A percentile compares a stretch with the other conserved stretches of the same genome.
Conservation (phyloP, 2,888 invertebrate species). For the Odontothrips loti region DNA sequence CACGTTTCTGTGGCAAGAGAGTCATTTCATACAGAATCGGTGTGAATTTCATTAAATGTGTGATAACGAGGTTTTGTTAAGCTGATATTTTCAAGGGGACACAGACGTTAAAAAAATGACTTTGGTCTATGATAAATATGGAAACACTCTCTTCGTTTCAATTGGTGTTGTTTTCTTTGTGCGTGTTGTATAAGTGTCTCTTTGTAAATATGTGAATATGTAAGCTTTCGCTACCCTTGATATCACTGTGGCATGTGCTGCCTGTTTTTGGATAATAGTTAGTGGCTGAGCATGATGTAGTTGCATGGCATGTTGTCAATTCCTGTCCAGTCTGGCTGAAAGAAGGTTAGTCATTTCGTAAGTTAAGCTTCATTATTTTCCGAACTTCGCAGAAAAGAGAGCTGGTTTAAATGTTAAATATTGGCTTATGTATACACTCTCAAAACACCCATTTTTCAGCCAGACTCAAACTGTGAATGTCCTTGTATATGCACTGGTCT, state of each 20-base stretch:
- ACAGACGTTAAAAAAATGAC: background rate
- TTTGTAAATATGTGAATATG: background rate
- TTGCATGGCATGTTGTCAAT: slow-evolving; percentile 9
- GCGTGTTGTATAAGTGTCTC: slow-evolving; percentile 28
- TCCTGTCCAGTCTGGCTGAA: background rate
- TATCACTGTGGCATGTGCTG: background rate
- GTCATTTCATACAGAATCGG: slow-evolving; percentile 44
- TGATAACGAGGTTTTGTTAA: background rate
- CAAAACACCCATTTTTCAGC: background rate
- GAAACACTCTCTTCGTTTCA: slow-evolving; percentile 51
- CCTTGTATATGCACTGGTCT: slow-evolving; percentile 26
- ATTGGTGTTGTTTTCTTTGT: slow-evolving; percentile 50
- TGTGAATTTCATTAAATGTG: background rate
- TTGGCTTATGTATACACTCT: background rate
- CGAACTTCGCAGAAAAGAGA: too few species aligned
- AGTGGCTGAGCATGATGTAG: slow-evolving; percentile 2
- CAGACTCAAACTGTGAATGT: background rate
- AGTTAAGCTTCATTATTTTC: background rate
- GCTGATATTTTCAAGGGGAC: too few species aligned
- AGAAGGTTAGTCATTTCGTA: background rate
- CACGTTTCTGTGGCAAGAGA: slow-evolving; percentile 41
- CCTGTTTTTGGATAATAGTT: background rate
- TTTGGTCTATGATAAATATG: slow-evolving; percentile 44
- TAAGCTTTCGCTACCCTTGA: background rate
- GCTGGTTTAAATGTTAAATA: background rate